phyloP scores from a whole-genome alignment of 2,888 invertebrate genomes.

The Lithophane ornitopus region DNA sequence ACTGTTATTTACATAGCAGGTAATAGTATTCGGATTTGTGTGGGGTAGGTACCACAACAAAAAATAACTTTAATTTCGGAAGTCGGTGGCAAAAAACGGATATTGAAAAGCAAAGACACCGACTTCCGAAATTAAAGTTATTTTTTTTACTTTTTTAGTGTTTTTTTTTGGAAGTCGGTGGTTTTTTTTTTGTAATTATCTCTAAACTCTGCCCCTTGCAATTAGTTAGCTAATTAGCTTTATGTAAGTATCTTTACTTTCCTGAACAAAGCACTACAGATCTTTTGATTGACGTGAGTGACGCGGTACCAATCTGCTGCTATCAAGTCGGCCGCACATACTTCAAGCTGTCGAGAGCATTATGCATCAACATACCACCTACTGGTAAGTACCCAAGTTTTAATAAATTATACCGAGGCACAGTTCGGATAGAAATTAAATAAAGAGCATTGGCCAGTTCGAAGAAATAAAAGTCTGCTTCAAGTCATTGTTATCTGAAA shows the following conservation, averaged over 20 bases:
- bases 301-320: slow-evolving; percentile 98
- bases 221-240: not conserved
- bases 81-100: too few species aligned
- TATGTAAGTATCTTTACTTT: not conserved
- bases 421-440: not conserved
- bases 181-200: too few species aligned
- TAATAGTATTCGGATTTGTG: too few species aligned
- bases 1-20: too few species aligned
- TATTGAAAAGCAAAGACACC: too few species aligned
- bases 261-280: slow-evolving; percentile 83
- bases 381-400: slow-evolving; percentile 92
- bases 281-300: slow-evolving; percentile 99
- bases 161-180: too few species aligned
- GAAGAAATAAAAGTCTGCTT: not conserved
- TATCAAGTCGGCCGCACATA: slow-evolving; percentile 98
- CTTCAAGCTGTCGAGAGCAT: slow-evolving; percentile 95
- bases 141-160: too few species aligned
- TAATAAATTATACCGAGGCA: not conserved
- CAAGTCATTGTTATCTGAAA: not conserved
- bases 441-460: not conserved
- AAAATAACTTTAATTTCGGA: too few species aligned
- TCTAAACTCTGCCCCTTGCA: not conserved
- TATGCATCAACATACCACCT: slow-evolving; percentile 97
- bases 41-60: too few species aligned
- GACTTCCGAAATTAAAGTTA: too few species aligned